phyloP scores from a whole-genome alignment of 1,140 invertebrate species.

The Drosophila kepulauana region DNA sequence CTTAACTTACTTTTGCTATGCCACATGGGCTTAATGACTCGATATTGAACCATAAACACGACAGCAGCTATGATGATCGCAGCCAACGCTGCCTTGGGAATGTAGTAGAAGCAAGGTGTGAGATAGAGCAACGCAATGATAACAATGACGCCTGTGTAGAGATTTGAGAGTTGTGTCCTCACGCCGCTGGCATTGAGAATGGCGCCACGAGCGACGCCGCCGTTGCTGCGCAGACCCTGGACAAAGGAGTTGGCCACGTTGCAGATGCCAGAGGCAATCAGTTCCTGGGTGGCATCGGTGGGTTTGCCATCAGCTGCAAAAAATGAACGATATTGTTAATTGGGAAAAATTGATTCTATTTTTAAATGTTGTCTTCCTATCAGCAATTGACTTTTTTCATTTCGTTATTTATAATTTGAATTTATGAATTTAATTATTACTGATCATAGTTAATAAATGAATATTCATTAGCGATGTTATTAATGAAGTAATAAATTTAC shows the following conservation, averaged over 20 bases:
- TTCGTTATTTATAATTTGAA: no score
- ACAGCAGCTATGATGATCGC: conserved; percentile 94
- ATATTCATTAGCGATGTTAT: no score
- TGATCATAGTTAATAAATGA: no score
- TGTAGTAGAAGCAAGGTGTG: conserved; percentile 93
- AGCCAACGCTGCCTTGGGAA: conserved; percentile 91
- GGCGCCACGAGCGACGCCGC: conserved; percentile 93
- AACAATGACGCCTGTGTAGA: conserved; percentile 90
- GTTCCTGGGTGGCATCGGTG: conserved; percentile 94
- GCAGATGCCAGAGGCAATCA: conserved; percentile 92
- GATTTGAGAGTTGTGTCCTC: conserved; percentile 92
- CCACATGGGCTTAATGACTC: conserved; percentile 93
- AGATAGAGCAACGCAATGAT: conserved; percentile 90
- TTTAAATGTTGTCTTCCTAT: no score
- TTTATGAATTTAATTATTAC: no score
- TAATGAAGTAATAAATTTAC: no score
- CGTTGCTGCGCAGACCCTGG: conserved; percentile 93
- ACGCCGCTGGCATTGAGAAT: conserved; percentile 96
- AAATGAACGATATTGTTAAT: neutral
- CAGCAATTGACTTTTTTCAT: no score
- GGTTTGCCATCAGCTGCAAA: conserved; percentile 89
- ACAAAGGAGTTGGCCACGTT: conserved; percentile 96
- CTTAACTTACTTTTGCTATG: conserved; percentile 89
- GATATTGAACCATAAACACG: conserved; percentile 93
- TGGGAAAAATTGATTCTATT: neutral